Base-by-base conservation (phyloP, 1,140 invertebrate genomes). In the Apis laboriosa region DNA sequence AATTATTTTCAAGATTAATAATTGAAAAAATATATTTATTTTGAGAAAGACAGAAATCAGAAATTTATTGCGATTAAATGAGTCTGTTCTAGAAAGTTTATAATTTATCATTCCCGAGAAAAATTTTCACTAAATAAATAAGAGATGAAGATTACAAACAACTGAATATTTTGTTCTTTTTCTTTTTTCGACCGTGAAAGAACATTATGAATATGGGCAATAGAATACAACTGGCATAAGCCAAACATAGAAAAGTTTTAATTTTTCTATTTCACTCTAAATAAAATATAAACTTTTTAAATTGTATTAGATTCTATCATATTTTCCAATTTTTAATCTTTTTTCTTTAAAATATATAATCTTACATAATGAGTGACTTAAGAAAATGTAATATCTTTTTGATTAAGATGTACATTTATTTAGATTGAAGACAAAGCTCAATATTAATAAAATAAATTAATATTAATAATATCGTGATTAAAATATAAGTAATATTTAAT, bases 201-300 rank as follows among this genome's bases (percentile, higher is more conserved):
- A 72, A 34, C 24, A 61, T 60, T 19, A 24, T 13, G 66, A 60
- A 43, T 72, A 72, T 43, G 56, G 72, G 68, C 68, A 53, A 28
- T 13, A 63, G 63, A 68, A 5, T 76, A 76, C 11, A 8, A 19
- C 63, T 72, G 55, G 72, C 24, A n/a, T 15, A 80, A 80, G 68
- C 68, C 19, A 80, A 72, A 58, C 77, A 17, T 56, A 78, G 43
- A 28, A 56, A 72, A 43, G 34, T 7, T 43, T 43, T 63, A 24
- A 11, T 28, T 13, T 49, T 61, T 49, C n/a, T 17, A 71, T 49
- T 24, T 78, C 21, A 49, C 12, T 17, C 5, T 60, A 24, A 11
- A 5, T 19, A 49, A 70, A 28, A 49, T 21, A 11, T 3, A 51
- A 34, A 34, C 12, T 43, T 55, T 66, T 67, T 55, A 55, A 63